Percentiles rank a stretch among this genome's conserved stretches.
phyloP scores from a whole-genome alignment of 1,140 invertebrate species.

The Papilio aristodemus region DNA sequence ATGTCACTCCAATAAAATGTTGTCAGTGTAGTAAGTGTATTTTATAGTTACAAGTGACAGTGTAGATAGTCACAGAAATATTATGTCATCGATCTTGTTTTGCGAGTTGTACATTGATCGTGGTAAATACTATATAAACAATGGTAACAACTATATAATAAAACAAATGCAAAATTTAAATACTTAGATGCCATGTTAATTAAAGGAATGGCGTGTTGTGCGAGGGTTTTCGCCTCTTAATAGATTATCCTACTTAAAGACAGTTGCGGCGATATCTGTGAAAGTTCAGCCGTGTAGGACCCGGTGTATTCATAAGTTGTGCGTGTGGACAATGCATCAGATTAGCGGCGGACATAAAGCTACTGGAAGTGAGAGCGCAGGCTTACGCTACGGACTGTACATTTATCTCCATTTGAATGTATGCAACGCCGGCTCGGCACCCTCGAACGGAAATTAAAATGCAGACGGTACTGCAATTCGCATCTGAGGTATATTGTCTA shows the following conservation, averaged over 20 bases:
- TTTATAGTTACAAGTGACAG: too few relatives aligned
- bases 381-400: background rate
- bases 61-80: too few relatives aligned
- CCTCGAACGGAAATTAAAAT: conserved; percentile 29
- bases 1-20: too few relatives aligned
- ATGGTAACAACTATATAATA: too few relatives aligned
- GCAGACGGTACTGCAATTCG: conserved; percentile 6
- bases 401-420: conserved; percentile 26
- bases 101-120: too few relatives aligned
- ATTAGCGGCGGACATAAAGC: conserved; percentile 6
- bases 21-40: too few relatives aligned
- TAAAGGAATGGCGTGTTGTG: background rate
- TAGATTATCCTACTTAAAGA: conserved; percentile 14
- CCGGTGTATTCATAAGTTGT: conserved; percentile 25
- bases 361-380: conserved; percentile 21
- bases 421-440: conserved; percentile 12
- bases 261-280: conserved; percentile 18
- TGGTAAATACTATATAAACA: too few relatives aligned
- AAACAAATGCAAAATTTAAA: background rate
- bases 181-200: background rate
- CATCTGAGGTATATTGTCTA: conserved; percentile 20
- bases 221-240: background rate
- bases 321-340: conserved; percentile 28
- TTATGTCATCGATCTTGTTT: too few relatives aligned
- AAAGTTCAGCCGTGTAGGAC: conserved; percentile 11